A percentile compares a stretch with the other conserved stretches of the same genome.
These are phyloP conservation scores for Stramonita haemastoma DNA, from an alignment of 2,888 invertebrate species.

Conservation along the genomic window DNA sequence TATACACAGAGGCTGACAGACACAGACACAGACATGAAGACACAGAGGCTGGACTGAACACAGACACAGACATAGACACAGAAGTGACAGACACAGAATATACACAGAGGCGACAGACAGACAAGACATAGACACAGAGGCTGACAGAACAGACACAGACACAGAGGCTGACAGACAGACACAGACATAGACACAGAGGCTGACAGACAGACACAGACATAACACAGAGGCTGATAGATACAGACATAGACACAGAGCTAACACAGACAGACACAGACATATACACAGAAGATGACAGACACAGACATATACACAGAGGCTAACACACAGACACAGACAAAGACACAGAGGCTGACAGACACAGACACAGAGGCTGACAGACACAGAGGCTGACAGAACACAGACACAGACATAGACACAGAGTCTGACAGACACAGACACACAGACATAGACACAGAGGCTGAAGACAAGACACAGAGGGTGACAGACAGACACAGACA, in stretches of 20 bases:
- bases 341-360: conserved; percentile 51
- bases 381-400: background rate
- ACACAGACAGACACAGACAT: background rate
- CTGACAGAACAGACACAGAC: conserved; percentile 46
- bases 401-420: no score
- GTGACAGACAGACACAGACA: background rate
- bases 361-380: background rate
- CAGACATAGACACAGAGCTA: background rate
- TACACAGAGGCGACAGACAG: no score
- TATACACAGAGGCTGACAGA: no score
- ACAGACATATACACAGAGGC: no score
- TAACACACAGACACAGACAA: no score
- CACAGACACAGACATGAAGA: background rate
- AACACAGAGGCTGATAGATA: conserved; percentile 45
- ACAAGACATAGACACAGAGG: background rate
- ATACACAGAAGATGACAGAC: conserved; percentile 23
- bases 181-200: no score
- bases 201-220: no score
- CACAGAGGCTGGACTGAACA: background rate
- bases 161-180: conserved; percentile 8
- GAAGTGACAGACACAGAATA: no score
- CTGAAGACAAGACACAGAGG: background rate
- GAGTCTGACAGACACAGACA: conserved; percentile 42
- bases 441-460: conserved; percentile 15
- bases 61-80: conserved; percentile 16